A percentile compares a stretch with the other conserved stretches of the same genome.
These are phyloP conservation scores for Mesopsocus fuscifrons DNA, from an alignment of 2,888 invertebrate genomes.

Conservation along the genomic window DNA sequence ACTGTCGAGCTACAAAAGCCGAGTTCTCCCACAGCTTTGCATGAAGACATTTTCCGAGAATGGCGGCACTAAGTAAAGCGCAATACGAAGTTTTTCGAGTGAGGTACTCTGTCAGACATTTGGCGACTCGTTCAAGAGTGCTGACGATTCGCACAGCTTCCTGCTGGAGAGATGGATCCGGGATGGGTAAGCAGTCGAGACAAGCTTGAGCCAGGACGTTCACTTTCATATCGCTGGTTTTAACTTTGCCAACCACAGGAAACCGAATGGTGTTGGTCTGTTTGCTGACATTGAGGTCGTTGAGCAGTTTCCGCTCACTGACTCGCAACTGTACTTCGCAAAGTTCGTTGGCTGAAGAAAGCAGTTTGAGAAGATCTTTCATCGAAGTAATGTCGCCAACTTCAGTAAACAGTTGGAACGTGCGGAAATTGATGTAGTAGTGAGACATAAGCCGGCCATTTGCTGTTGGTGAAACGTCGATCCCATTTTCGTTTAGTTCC, in stretches of 20 bases:
- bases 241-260: constrained; percentile 50
- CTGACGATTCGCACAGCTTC: constrained; percentile 49
- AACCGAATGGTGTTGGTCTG: constrained; percentile 36
- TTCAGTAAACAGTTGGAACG: constrained; percentile 41
- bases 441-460: constrained; percentile 18
- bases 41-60: constrained; percentile 44
- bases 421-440: constrained; percentile 38
- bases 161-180: constrained; percentile 45
- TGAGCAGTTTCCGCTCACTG: constrained; percentile 47
- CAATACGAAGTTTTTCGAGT: constrained; percentile 25
- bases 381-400: constrained; percentile 37
- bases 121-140: constrained; percentile 43
- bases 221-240: constrained; percentile 52
- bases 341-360: constrained; percentile 46
- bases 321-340: constrained; percentile 44
- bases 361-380: constrained; percentile 31
- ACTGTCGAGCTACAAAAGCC: constrained; percentile 41
- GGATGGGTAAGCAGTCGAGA: constrained; percentile 45
- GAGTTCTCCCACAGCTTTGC: constrained; percentile 61
- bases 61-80: constrained; percentile 36
- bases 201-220: constrained; percentile 57
- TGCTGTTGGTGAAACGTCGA: constrained; percentile 37
- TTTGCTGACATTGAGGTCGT: constrained; percentile 45
- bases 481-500: constrained; percentile 32
- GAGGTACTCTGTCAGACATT: constrained; percentile 28